Evolutionary conservation across 2,888 invertebrate species (phyloP).

Genomic region (Melipona bicolor): DNA sequence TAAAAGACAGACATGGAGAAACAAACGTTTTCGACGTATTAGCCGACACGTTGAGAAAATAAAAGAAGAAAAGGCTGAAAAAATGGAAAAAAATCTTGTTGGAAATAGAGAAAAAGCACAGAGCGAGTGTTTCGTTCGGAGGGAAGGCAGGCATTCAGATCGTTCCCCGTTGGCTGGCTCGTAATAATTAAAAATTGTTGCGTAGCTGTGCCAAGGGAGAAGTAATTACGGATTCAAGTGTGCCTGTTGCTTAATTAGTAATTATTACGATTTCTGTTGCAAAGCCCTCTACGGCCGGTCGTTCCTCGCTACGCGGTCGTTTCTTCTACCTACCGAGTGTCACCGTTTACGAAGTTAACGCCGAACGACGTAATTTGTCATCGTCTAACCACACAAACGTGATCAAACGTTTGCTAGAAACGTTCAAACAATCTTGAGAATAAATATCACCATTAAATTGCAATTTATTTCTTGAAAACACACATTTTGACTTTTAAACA

Average conservation of each 20-base stretch:
- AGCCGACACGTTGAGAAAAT: not conserved
- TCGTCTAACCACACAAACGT: not conserved
- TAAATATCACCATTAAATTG: not conserved
- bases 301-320: conserved; percentile 11
- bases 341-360: not conserved
- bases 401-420: not conserved
- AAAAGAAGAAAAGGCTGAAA: not conserved
- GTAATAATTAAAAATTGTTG: conserved; percentile 59
- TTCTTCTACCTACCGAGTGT: conserved; percentile 40
- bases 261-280: conserved; percentile 50
- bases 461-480: not conserved
- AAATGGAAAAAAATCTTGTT: not conserved
- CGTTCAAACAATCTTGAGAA: not conserved
- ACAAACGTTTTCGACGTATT: conserved; percentile 8
- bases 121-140: not conserved
- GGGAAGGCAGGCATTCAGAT: conserved; percentile 22
- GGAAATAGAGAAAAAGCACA: not conserved
- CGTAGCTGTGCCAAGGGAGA: conserved; percentile 16
- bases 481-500: not conserved
- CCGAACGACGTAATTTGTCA: not conserved
- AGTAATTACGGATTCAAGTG: conserved; percentile 53
- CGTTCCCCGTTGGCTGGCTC: conserved; percentile 15
- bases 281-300: conserved; percentile 12
- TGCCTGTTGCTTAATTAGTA: conserved; percentile 62
- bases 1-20: not conserved